Evolutionary conservation across 1,140 invertebrate species (phyloP).

Genomic region (Aphelinus atriplicis): DNA sequence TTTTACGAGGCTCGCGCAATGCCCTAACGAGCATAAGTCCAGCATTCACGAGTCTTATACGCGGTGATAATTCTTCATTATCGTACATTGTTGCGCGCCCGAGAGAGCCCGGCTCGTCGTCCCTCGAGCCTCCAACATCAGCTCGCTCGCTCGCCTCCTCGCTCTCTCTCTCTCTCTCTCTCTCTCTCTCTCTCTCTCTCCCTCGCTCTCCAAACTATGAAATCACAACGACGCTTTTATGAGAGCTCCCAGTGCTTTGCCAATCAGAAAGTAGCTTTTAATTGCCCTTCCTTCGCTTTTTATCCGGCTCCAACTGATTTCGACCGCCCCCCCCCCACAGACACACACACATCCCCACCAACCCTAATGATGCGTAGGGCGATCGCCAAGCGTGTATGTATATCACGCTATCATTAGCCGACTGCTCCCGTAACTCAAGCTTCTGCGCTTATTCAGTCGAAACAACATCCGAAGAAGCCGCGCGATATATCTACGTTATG

Average conservation of each 20-base stretch:
- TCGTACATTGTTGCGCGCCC: conserved; percentile 62
- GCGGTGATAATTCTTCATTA: conserved; percentile 67
- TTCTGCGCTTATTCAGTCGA: too few relatives aligned
- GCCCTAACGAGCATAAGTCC: conserved; percentile 59
- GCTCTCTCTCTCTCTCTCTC: neutral
- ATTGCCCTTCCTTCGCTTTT: conserved; percentile 46
- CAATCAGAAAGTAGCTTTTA: conserved; percentile 57
- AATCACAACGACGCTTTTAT: conserved; percentile 39
- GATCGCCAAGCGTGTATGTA: too few relatives aligned
- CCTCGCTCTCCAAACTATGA: conserved; percentile 17
- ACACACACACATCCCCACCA: too few relatives aligned
- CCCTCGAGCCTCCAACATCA: conserved; percentile 22
- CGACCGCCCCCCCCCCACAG: conserved; percentile 12
- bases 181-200: too few relatives aligned
- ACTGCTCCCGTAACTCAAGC: too few relatives aligned
- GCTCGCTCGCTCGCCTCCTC: too few relatives aligned
- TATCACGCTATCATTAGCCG: too few relatives aligned
- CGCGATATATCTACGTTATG: too few relatives aligned
- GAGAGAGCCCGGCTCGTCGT: neutral
- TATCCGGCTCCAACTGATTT: conserved; percentile 34
- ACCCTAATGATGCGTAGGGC: conserved; percentile 33
- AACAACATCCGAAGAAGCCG: too few relatives aligned
- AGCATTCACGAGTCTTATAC: conserved; percentile 56
- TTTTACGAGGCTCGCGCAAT: conserved; percentile 61
- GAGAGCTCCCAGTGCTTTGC: conserved; percentile 23